Evolutionary conservation across 92 coral and sea anemone genomes (phyloP).

Genomic region (Parazoanthus atlanticus): DNA sequence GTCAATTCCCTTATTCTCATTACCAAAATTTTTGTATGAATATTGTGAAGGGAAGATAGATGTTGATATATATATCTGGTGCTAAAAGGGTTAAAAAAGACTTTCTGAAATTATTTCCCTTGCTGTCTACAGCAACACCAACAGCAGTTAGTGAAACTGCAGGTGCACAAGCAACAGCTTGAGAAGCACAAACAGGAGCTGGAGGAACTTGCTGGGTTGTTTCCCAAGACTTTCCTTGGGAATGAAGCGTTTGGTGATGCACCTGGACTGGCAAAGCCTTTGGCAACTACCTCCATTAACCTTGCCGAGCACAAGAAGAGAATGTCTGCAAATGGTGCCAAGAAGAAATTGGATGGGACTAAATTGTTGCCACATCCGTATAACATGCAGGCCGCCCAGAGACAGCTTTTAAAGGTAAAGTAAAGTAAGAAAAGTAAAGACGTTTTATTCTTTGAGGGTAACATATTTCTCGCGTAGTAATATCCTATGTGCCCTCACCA

Average conservation of each 20-base stretch:
- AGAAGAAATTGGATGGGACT: conserved; percentile 20
- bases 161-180: conserved; percentile 90
- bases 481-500: no score
- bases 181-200: conserved; percentile 98
- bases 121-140: conserved; percentile 80
- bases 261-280: conserved; percentile 4
- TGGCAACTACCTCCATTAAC: conserved; percentile 61
- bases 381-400: conserved; percentile 37
- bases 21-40: no score
- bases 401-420: conserved; percentile 33
- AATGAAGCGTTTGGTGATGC: conserved; percentile 34
- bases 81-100: no score
- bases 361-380: conserved; percentile 9
- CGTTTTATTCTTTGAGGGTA: background rate
- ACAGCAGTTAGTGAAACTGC: conserved; percentile 90
- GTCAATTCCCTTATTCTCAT: no score
- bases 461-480: no score
- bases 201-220: conserved; percentile 89
- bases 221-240: conserved; percentile 70
- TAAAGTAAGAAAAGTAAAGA: background rate
- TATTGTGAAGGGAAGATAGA: no score
- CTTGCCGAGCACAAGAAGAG: conserved; percentile 77
- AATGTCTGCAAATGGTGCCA: conserved; percentile 26
- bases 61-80: no score
- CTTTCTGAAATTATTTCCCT: background rate